A percentile compares a stretch with the other conserved stretches of the same genome.
These are phyloP conservation scores for Tenualosa thibaudeaui DNA, from an alignment of 2,797 vertebrate species.

Conservation along the genomic window DNA sequence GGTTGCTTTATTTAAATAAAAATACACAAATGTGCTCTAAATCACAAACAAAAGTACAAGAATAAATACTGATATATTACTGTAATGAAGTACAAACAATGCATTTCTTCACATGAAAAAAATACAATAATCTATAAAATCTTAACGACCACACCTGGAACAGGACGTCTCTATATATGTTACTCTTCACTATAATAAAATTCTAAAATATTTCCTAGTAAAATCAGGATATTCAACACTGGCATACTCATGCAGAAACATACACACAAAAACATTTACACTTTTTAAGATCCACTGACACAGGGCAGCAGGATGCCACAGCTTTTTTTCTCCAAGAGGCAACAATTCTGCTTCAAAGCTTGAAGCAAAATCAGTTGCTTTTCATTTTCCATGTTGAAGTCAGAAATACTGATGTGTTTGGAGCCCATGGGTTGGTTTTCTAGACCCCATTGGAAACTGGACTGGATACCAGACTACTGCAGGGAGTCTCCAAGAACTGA, in stretches of 20 bases:
- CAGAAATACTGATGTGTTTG: not conserved
- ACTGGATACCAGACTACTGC: slow-evolving; percentile 90
- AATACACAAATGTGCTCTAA: not conserved
- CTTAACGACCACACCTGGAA: too few relatives aligned
- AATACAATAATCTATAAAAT: too few relatives aligned
- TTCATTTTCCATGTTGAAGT: not conserved
- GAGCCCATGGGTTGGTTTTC: not conserved
- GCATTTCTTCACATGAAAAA: too few relatives aligned
- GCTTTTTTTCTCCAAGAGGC: not conserved
- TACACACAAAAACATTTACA: not conserved
- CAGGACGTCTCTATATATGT: too few relatives aligned
- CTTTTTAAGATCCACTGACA: not conserved
- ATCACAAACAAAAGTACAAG: not conserved
- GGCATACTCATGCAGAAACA: not conserved
- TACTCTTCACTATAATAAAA: too few relatives aligned
- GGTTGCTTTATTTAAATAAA: not conserved
- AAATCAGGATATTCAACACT: not conserved
- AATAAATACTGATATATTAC: slow-evolving; percentile 7
- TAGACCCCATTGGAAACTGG: slow-evolving; percentile 53
- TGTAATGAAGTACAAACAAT: not conserved
- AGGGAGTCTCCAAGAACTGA: slow-evolving; percentile 87
- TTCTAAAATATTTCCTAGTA: too few relatives aligned
- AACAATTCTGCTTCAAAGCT: not conserved
- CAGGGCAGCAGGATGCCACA: not conserved
- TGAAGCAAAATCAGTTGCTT: not conserved